Evolutionary conservation across 1,140 invertebrate species (phyloP), one percentile per base, ranked within the genome.

Genomic region (Pseudomyrmex flavicornis): DNA sequence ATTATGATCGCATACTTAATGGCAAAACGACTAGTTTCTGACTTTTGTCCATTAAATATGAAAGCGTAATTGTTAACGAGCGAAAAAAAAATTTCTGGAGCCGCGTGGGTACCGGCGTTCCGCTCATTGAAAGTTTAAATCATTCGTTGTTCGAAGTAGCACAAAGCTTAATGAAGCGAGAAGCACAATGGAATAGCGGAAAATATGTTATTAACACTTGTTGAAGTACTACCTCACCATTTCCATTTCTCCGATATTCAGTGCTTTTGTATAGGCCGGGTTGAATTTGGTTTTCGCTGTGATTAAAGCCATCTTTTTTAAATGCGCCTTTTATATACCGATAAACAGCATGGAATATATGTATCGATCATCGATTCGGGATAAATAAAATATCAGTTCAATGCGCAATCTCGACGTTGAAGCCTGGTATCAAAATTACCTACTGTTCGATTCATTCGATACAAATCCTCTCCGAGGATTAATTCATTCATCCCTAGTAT

Each of bases 191-290:
- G 35, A 26, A 46, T 58, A 59, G 44, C 44, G 66, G 20, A 46
- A 72, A 80, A 69, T 80, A 59, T 70, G 44, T 72, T 72, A 80
- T 70, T 80, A 80, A 72, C 54, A 80, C 54, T 70, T 70, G 44
- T 80, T 59, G 54, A 2, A 70, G 26, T 72, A 70, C 13, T 70
- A 26, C 15, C 54, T 72, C 35, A 35, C 72, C 69, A 48, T 70
- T 46, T 79, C 10, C 46, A 66, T 58, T 70, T 70, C 22, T 48
- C 7, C 20, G 46, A 80, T 80, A 79, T 79, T 69, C 20, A 8
- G 17, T 20, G 20, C 10, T 70, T 79, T 69, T 79, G 44, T 48
- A n/a, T n/a, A 44, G 17, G 5, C 13, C 3, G 52, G 8, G 5
- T 48, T 13, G 35, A 69, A 79, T 79, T 69, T n/a, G 7, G 10